Evolutionary conservation across 1,140 invertebrate genomes (phyloP).

Genomic region (Heliconius hewitsoni): DNA sequence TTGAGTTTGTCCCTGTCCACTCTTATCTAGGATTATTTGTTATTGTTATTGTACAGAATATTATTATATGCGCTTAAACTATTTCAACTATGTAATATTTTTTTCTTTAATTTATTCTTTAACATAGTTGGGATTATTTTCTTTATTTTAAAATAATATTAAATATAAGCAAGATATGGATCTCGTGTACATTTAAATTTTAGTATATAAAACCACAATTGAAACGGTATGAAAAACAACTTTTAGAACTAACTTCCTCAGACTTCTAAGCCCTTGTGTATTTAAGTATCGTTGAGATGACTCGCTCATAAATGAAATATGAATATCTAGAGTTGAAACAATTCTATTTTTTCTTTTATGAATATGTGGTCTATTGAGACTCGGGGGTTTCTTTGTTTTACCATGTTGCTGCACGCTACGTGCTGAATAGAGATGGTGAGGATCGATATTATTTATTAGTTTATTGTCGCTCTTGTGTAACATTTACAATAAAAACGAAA

Average conservation of each 20-base stretch:
- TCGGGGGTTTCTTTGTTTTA: slow-evolving; percentile 6
- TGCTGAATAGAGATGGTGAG: neutral
- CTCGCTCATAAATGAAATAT: slow-evolving; percentile 8
- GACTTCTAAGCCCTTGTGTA: slow-evolving; percentile 20
- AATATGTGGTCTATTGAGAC: slow-evolving; percentile 2
- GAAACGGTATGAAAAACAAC: neutral
- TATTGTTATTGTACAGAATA: slow-evolving; percentile 5
- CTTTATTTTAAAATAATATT: no score
- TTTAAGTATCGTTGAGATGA: slow-evolving; percentile 22
- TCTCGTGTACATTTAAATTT: no score
- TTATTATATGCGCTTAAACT: neutral
- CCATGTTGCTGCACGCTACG: neutral
- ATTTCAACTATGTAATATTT: no score
- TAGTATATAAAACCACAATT: neutral
- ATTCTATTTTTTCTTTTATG: slow-evolving; percentile 7
- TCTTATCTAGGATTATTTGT: slow-evolving; percentile 38
- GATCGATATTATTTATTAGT: neutral
- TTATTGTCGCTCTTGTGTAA: neutral
- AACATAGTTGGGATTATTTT: no score
- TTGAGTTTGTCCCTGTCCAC: slow-evolving; percentile 58
- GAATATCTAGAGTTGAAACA: slow-evolving; percentile 5
- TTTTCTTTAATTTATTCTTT: no score
- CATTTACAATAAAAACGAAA: neutral
- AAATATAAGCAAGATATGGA: no score
- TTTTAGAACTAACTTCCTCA: neutral